These are phyloP conservation scores for Cryptophagus acutangulus DNA, from an alignment of 2,888 invertebrate species.

Conservation along the genomic window DNA sequence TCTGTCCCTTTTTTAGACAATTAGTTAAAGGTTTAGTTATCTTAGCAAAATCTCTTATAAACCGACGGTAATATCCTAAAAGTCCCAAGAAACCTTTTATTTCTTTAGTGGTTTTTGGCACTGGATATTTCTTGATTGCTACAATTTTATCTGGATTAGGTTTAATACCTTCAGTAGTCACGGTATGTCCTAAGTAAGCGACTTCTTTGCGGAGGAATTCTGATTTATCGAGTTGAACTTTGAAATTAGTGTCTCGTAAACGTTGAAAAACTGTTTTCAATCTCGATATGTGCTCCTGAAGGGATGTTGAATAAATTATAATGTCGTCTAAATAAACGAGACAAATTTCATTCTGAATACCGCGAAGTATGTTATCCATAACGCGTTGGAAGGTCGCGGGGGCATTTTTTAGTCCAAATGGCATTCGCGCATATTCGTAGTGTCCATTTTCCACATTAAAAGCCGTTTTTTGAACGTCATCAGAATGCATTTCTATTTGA, in stretches of 20 bases:
- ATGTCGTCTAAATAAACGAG: constrained; percentile 23
- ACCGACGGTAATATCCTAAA: too few species aligned
- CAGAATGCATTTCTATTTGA: constrained; percentile 26
- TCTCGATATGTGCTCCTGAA: constrained; percentile 31
- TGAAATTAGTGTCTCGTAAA: constrained; percentile 25
- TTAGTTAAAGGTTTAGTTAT: constrained; percentile 4
- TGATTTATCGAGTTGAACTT: constrained; percentile 26
- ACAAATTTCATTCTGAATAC: neutral
- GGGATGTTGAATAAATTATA: constrained; percentile 29
- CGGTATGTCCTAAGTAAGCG: constrained; percentile 11
- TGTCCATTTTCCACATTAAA: constrained; percentile 28
- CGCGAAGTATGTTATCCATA: constrained; percentile 30
- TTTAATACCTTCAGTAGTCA: too few species aligned
- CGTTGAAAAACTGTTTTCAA: constrained; percentile 26
- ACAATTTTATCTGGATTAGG: too few species aligned
- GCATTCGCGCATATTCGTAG: constrained; percentile 30
- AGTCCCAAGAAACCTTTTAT: too few species aligned
- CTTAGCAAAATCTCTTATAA: constrained; percentile 2
- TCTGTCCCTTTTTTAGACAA: neutral
- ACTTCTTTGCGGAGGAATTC: constrained; percentile 20
- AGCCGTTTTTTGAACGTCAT: constrained; percentile 29
- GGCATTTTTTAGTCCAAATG: constrained; percentile 32
- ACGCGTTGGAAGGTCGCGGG: constrained; percentile 31
- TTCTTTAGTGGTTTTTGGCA: too few species aligned
- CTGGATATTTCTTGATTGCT: too few species aligned